These are phyloP conservation scores for Listrodromus nycthemerus DNA, from an alignment of 2,888 invertebrate species.

Conservation along the genomic window DNA sequence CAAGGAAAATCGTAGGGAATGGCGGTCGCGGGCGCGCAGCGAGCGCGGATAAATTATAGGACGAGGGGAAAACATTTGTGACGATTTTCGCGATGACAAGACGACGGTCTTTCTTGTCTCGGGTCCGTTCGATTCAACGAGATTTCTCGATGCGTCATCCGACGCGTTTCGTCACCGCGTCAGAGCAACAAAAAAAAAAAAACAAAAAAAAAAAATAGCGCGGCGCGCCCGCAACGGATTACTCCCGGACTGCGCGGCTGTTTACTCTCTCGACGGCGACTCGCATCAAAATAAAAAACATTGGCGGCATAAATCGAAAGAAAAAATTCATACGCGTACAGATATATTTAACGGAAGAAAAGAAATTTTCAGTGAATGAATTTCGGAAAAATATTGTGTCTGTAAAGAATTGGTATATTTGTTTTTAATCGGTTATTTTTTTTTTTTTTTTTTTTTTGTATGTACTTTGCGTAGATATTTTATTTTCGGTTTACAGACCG, in stretches of 20 bases:
- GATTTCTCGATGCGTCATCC: constrained; percentile 44
- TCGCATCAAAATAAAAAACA: too few relatives aligned
- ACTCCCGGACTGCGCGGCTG: background rate
- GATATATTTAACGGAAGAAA: background rate
- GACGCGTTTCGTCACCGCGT: constrained; percentile 11
- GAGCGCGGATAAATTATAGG: constrained; percentile 23
- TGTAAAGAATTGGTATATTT: too few relatives aligned
- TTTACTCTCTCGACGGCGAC: background rate
- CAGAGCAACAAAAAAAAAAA: background rate
- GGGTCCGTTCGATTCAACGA: constrained; percentile 17
- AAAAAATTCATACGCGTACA: background rate
- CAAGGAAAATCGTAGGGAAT: constrained; percentile 30
- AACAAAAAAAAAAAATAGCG: background rate
- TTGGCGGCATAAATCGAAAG: too few relatives aligned
- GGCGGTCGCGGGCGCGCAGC: constrained; percentile 6
- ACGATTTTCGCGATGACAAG: constrained; percentile 40
- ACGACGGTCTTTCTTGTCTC: constrained; percentile 23
- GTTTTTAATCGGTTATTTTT: too few relatives aligned
- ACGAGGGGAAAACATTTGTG: constrained; percentile 17
- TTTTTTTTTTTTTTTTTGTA: too few relatives aligned
- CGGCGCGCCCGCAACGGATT: background rate
- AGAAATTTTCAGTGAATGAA: too few relatives aligned
- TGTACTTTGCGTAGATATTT: too few relatives aligned
- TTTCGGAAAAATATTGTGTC: too few relatives aligned
- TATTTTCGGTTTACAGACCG: too few relatives aligned